Conservation (phyloP, 2,113 vertebrate species). For the Festucalex cinctus region DNA sequence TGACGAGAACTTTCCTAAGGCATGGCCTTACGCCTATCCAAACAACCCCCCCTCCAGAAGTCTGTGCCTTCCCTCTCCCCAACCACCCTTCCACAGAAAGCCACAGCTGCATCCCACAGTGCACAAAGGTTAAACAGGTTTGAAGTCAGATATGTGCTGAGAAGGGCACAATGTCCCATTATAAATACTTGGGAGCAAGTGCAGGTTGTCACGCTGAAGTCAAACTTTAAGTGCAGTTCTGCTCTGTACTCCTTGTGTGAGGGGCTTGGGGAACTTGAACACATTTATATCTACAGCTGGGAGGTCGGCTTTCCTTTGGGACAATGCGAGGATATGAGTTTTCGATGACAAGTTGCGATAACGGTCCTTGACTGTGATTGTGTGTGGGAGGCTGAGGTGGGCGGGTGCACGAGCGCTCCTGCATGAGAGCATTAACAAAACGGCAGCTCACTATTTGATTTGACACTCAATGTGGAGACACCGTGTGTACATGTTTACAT, state of each 20-base stretch:
- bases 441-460: not conserved
- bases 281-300: slow-evolving; percentile 58
- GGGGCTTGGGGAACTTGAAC: slow-evolving; percentile 13
- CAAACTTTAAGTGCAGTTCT: not conserved
- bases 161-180: slow-evolving; percentile 10
- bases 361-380: slow-evolving; percentile 26
- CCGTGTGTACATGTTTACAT: too few relatives aligned
- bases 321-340: slow-evolving; percentile 77
- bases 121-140: slow-evolving; percentile 11
- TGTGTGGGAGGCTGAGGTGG: slow-evolving; percentile 22
- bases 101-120: slow-evolving; percentile 60
- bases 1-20: too few relatives aligned
- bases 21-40: slow-evolving; percentile 39
- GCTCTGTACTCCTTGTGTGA: not conserved
- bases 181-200: slow-evolving; percentile 13
- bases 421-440: not conserved
- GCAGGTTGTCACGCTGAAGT: not conserved
- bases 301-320: slow-evolving; percentile 68
- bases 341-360: slow-evolving; percentile 71
- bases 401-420: slow-evolving; percentile 13
- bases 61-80: slow-evolving; percentile 40
- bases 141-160: not conserved
- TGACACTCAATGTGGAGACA: not conserved
- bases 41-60: slow-evolving; percentile 22
- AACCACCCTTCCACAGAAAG: slow-evolving; percentile 31